Evolutionary conservation across 1,140 invertebrate species (phyloP).

Genomic region (Potamilus streckersoni): DNA sequence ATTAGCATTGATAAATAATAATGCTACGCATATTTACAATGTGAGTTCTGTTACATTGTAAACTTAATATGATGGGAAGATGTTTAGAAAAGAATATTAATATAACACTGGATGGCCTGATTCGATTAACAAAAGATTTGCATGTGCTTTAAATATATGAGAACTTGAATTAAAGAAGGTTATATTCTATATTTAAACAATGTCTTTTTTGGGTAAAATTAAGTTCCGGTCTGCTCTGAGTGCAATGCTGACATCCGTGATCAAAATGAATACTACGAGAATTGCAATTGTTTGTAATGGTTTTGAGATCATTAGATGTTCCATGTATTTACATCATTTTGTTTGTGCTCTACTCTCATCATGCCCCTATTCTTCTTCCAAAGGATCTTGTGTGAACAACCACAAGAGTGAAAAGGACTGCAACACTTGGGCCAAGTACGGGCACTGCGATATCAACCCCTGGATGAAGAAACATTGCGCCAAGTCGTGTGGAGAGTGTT

Average conservation of each 20-base stretch:
- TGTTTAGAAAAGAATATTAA: too few relatives aligned
- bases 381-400: slow-evolving; percentile 20
- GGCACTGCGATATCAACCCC: slow-evolving; percentile 24
- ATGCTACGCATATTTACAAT: too few relatives aligned
- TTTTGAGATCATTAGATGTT: neutral
- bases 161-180: too few relatives aligned
- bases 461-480: slow-evolving; percentile 28
- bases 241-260: neutral
- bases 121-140: too few relatives aligned
- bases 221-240: neutral
- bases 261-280: neutral
- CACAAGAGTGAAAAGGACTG: slow-evolving; percentile 24
- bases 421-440: slow-evolving; percentile 21
- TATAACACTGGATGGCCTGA: too few relatives aligned
- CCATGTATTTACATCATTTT: neutral
- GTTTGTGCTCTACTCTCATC: neutral
- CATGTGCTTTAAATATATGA: too few relatives aligned
- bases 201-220: neutral
- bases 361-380: neutral
- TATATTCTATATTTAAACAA: too few relatives aligned
- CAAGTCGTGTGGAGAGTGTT: slow-evolving; percentile 15
- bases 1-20: too few relatives aligned
- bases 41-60: too few relatives aligned
- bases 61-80: too few relatives aligned
- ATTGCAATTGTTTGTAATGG: neutral